These are phyloP conservation scores for Lasius fuliginosus DNA, from an alignment of 2,888 invertebrate genomes.

Conservation along the genomic window DNA sequence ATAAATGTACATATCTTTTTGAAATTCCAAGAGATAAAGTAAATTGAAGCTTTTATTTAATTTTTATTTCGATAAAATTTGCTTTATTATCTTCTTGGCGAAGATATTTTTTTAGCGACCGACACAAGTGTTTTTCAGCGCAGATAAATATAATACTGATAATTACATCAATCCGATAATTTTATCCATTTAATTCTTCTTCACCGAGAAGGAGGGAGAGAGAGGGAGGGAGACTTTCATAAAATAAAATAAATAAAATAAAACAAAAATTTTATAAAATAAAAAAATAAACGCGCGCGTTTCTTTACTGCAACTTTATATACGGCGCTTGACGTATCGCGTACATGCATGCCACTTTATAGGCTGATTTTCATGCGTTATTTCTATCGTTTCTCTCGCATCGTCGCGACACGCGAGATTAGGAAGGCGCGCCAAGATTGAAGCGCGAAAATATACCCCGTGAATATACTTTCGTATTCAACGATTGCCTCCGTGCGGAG, in stretches of 20 bases:
- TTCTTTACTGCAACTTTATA: background rate
- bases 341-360: conserved; percentile 6
- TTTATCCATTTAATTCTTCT: background rate
- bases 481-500: conserved; percentile 54
- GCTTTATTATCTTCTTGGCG: background rate
- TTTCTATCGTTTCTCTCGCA: conserved; percentile 26
- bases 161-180: background rate
- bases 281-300: background rate
- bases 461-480: conserved; percentile 59
- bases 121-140: background rate
- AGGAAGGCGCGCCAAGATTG: conserved; percentile 17
- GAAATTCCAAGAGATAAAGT: background rate
- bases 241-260: background rate
- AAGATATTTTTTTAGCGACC: background rate
- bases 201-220: background rate
- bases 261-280: background rate
- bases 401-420: conserved; percentile 35
- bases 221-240: background rate
- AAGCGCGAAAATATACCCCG: conserved; percentile 30
- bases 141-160: background rate
- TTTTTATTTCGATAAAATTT: background rate
- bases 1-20: background rate
- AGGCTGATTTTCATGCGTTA: conserved; percentile 35
- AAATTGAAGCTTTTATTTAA: background rate
- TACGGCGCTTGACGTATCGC: background rate